Evolutionary conservation across 2,113 vertebrate genomes (phyloP).

Genomic region (Cyanoderma ruficeps): DNA sequence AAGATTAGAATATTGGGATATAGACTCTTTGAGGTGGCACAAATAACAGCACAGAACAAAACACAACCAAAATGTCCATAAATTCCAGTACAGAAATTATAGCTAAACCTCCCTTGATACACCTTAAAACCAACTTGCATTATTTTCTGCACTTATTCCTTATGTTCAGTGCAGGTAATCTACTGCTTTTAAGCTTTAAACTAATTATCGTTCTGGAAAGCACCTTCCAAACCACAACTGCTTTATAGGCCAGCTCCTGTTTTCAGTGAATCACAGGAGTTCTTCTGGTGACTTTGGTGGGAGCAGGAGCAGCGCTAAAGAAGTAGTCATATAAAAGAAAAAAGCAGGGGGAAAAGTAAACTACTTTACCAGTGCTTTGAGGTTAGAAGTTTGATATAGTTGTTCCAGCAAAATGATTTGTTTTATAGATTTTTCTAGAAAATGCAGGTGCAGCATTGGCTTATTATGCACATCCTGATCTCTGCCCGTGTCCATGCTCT

Average conservation of each 20-base stretch:
- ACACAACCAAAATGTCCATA: not conserved
- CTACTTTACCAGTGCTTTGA: not conserved
- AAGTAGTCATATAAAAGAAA: not conserved
- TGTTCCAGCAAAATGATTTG: not conserved
- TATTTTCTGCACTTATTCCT: not conserved
- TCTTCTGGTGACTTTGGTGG: not conserved
- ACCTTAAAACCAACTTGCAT: not conserved
- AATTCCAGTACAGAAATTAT: not conserved
- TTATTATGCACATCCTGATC: not conserved
- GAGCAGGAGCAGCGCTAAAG: not conserved
- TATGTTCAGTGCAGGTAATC: not conserved
- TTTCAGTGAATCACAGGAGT: not conserved
- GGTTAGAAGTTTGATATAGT: not conserved
- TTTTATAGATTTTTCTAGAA: not conserved
- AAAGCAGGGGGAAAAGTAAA: not conserved
- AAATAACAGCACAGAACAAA: not conserved
- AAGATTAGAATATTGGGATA: not conserved
- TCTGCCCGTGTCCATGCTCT: not conserved
- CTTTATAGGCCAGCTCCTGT: not conserved
- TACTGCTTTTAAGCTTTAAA: slow-evolving; percentile 7
- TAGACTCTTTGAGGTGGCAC: not conserved
- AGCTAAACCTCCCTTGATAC: not conserved
- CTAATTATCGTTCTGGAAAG: not conserved
- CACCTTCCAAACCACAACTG: not conserved
- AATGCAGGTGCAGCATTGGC: not conserved